Conservation (phyloP, 2,797 vertebrate genomes). For the Pantherophis alleghaniensis region DNA sequence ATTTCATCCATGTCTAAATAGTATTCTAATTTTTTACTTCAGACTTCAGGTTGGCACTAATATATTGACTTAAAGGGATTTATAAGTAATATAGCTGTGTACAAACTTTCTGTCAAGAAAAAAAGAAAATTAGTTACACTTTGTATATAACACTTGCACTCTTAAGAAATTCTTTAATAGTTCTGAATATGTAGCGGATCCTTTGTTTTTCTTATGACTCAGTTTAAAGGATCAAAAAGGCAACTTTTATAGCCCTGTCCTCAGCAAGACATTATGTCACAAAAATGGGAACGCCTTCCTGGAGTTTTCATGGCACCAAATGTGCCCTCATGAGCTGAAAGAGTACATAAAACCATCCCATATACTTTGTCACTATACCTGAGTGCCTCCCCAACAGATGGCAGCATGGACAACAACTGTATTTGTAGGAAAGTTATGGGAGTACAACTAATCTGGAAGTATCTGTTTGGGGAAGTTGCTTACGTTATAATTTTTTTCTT, state of each 20-base stretch:
- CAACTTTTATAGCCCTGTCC: neutral
- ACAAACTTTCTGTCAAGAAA: neutral
- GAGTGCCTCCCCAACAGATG: neutral
- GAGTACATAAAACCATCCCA: neutral
- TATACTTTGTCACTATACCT: neutral
- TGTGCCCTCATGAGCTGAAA: neutral
- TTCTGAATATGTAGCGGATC: constrained; percentile 1
- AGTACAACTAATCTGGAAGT: neutral
- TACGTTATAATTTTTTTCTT: neutral
- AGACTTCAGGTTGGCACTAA: neutral
- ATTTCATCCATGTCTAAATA: neutral
- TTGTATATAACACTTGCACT: neutral
- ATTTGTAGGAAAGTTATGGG: neutral
- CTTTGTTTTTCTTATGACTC: constrained; percentile 6
- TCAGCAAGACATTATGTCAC: neutral
- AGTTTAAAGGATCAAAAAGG: neutral
- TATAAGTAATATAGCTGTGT: neutral
- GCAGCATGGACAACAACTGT: neutral
- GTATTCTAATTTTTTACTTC: constrained; percentile 7
- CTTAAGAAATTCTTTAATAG: constrained; percentile 5
- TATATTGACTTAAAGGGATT: constrained; percentile 6
- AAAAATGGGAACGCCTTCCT: neutral
- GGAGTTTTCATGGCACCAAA: neutral
- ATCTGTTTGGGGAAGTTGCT: neutral
- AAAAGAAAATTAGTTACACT: neutral